Evolutionary conservation across 2,113 vertebrate genomes (phyloP).

Genomic region (Callospermophilus lateralis): DNA sequence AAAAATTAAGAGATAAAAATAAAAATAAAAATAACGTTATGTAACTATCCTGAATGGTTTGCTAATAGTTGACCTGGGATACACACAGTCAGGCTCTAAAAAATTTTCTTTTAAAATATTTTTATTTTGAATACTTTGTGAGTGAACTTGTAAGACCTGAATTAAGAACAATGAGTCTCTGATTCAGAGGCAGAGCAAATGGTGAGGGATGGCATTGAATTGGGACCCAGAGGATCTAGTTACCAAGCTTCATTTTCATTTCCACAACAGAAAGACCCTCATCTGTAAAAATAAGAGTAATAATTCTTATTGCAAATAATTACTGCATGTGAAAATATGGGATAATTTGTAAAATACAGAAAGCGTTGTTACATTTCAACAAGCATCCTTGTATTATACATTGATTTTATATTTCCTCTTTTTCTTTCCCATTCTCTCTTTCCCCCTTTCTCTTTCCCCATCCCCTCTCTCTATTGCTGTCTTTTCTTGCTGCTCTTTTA

Average conservation of each 20-base stretch:
- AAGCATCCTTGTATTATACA: not conserved
- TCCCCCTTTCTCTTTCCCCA: not conserved
- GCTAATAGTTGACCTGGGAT: not conserved
- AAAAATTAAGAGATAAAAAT: not conserved
- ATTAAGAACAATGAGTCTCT: not conserved
- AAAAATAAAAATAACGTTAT: not conserved
- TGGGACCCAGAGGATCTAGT: not conserved
- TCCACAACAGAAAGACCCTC: not conserved
- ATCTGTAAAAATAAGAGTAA: not conserved
- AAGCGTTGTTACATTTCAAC: not conserved
- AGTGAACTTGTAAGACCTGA: not conserved
- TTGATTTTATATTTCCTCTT: not conserved
- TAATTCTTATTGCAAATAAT: not conserved
- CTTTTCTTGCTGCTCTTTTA: not conserved
- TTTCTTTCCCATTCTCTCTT: not conserved
- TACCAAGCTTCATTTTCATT: not conserved
- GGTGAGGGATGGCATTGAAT: accelerated
- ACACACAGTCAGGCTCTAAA: not conserved
- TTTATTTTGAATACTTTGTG: not conserved
- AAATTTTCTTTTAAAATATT: not conserved
- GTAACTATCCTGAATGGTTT: not conserved
- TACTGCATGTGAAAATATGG: not conserved
- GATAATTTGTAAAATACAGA: not conserved
- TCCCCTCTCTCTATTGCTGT: not conserved
- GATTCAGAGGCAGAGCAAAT: not conserved